Evolutionary conservation across 2,797 vertebrate genomes (phyloP).

Genomic region (Coregonus ussuriensis): DNA sequence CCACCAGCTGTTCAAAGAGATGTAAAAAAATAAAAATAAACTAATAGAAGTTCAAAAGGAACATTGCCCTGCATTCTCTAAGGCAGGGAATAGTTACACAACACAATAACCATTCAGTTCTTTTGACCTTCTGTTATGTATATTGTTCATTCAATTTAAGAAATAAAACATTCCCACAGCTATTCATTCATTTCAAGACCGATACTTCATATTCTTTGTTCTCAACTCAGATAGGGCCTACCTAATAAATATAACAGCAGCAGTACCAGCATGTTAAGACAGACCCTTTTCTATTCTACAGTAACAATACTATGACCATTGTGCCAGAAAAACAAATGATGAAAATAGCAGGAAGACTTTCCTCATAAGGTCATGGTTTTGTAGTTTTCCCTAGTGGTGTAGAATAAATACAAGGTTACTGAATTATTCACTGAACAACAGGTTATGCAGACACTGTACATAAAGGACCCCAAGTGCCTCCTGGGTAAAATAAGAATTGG

Average conservation of each 20-base stretch:
- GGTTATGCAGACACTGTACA: neutral
- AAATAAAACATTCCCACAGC: conserved; percentile 18
- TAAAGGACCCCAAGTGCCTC: neutral
- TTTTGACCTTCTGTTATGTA: conserved; percentile 38
- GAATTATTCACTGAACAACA: too few species aligned
- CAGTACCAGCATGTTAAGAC: conserved; percentile 6
- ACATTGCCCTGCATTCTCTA: neutral
- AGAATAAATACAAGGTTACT: too few species aligned
- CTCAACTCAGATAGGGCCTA: conserved; percentile 14
- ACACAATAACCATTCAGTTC: conserved; percentile 40
- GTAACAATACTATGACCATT: neutral
- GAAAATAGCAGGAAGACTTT: too few species aligned
- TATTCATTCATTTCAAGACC: conserved; percentile 25
- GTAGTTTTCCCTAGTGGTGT: too few species aligned
- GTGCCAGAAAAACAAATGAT: too few species aligned
- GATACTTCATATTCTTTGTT: conserved; percentile 39
- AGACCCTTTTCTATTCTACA: neutral
- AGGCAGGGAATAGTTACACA: neutral
- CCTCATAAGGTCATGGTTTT: too few species aligned
- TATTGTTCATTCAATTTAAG: conserved; percentile 50
- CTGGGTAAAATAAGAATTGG: neutral
- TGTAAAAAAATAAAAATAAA: neutral
- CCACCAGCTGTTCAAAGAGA: neutral
- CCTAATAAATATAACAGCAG: conserved; percentile 31
- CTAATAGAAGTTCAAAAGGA: too few species aligned